phyloP scores from a whole-genome alignment of 2,888 invertebrate species.

The Gymnoscelis rufifasciata region DNA sequence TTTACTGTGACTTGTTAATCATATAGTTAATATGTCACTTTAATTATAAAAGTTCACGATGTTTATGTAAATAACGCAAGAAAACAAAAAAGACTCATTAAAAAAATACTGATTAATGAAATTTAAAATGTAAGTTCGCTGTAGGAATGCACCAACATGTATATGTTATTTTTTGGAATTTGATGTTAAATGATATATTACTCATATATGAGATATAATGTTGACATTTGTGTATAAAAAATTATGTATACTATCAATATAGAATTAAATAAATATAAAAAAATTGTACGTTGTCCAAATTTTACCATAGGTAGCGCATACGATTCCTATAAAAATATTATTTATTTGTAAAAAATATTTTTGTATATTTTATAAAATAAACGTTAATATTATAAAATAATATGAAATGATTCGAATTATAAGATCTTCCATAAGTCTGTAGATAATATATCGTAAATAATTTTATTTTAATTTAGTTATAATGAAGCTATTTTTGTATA shows the following conservation, averaged over 20 bases:
- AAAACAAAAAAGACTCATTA: conserved; percentile 3
- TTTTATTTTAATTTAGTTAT: conserved; percentile 44
- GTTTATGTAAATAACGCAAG: not conserved
- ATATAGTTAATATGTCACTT: not conserved
- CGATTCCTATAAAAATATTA: conserved; percentile 70
- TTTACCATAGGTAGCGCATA: conserved; percentile 45
- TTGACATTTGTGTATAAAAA: too few species aligned
- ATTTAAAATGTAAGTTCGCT: not conserved
- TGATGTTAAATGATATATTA: not conserved
- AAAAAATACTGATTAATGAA: conserved; percentile 14
- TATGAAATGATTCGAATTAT: conserved; percentile 41
- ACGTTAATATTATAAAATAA: conserved; percentile 44
- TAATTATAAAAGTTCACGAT: not conserved
- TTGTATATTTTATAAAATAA: conserved; percentile 60
- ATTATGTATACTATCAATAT: too few species aligned
- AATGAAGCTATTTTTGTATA: conserved; percentile 59
- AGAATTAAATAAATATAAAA: not conserved
- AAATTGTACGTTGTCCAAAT: conserved; percentile 37
- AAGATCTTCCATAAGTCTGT: conserved; percentile 69
- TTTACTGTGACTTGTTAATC: conserved; percentile 2
- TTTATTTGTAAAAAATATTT: conserved; percentile 72
- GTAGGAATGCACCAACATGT: not conserved
- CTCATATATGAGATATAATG: too few species aligned
- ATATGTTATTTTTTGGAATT: not conserved
- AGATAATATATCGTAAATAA: conserved; percentile 56